A percentile compares a stretch with the other conserved stretches of the same genome.
phyloP scores from a whole-genome alignment of 1,140 invertebrate species.

The Zaprionus africanus region DNA sequence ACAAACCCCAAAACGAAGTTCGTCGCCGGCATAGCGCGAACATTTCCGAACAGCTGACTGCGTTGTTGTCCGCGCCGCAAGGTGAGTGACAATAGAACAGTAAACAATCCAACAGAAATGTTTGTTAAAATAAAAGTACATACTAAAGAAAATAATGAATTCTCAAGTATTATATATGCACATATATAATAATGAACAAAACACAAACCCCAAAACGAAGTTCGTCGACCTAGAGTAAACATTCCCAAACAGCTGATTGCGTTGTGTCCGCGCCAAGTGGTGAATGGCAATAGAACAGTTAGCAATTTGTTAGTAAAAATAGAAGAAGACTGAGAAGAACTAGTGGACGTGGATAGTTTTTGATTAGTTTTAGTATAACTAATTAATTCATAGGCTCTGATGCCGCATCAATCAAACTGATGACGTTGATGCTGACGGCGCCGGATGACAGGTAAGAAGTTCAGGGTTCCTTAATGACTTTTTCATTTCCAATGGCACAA shows the following conservation, averaged over 20 bases:
- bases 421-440: constrained; percentile 13
- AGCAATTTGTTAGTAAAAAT: constrained; percentile 16
- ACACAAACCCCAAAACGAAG: neutral
- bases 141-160: neutral
- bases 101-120: neutral
- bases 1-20: constrained; percentile 5
- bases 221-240: neutral
- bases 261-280: constrained; percentile 1
- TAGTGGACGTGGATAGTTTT: constrained; percentile 37
- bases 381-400: neutral
- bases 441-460: constrained; percentile 30
- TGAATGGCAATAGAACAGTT: constrained; percentile 41
- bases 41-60: constrained; percentile 21
- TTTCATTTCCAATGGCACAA: neutral
- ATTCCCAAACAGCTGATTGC: constrained; percentile 25
- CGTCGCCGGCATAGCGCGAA: constrained; percentile 1
- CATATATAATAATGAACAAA: constrained; percentile 12
- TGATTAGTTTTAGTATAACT: neutral
- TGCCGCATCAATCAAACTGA: neutral
- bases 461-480: neutral
- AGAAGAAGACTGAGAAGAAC: constrained; percentile 35
- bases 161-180: neutral
- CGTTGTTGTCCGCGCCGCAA: neutral
- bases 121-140: constrained; percentile 8
- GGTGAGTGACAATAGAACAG: constrained; percentile 42